phyloP scores from a whole-genome alignment of 2,113 vertebrate genomes.

The Aspidoscelis tigris region DNA sequence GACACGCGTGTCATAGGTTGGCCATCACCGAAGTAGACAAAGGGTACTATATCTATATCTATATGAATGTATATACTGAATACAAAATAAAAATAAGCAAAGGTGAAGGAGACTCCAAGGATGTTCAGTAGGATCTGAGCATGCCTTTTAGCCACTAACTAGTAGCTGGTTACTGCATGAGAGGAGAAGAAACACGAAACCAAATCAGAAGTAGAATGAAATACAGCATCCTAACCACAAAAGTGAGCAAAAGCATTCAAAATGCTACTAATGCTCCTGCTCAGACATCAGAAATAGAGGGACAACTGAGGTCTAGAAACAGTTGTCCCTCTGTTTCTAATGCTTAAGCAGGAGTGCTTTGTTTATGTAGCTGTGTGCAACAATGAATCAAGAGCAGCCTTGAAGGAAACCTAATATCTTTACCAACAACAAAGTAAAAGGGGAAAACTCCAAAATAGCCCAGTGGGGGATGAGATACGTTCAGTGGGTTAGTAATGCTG shows the following conservation, averaged over 20 bases:
- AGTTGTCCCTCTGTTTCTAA: too few species aligned
- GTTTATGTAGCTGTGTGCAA: too few species aligned
- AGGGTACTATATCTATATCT: too few species aligned
- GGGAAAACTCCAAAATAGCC: neutral
- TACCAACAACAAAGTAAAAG: neutral
- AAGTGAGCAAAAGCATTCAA: neutral
- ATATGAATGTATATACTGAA: too few species aligned
- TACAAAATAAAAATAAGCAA: neutral
- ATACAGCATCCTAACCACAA: too few species aligned
- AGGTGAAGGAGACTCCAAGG: neutral
- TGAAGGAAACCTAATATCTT: too few species aligned
- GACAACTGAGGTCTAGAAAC: too few species aligned
- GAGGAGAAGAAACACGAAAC: neutral
- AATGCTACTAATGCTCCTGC: neutral
- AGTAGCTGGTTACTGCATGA: neutral
- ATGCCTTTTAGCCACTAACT: neutral
- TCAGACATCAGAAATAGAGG: too few species aligned
- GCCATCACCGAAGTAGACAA: too few species aligned
- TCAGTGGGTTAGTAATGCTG: neutral
- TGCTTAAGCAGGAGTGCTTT: too few species aligned
- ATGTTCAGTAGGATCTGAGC: neutral
- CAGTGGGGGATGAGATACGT: neutral
- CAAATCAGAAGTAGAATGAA: neutral
- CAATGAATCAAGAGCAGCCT: too few species aligned
- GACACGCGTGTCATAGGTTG: too few species aligned